phyloP scores from a whole-genome alignment of 2,888 invertebrate genomes.

The Oxystoma pomonae region DNA sequence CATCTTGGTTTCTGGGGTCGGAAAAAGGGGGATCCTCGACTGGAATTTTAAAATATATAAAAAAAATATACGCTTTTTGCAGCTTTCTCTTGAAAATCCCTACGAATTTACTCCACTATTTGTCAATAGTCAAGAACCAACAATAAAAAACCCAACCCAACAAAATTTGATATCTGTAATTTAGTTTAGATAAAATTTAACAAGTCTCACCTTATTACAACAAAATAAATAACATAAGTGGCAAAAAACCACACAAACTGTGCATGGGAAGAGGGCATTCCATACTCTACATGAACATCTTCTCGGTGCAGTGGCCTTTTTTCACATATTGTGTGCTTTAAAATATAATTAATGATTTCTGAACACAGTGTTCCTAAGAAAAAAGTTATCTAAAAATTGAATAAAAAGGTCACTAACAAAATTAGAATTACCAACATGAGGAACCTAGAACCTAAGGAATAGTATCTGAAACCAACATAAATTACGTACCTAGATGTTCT shows the following conservation, averaged over 20 bases:
- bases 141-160: slow-evolving; percentile 2
- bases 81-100: too few species aligned
- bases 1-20: too few species aligned
- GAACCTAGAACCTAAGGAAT: too few species aligned
- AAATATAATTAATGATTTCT: slow-evolving; percentile 71
- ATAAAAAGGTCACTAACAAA: too few species aligned
- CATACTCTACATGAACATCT: slow-evolving; percentile 70
- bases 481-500: too few species aligned
- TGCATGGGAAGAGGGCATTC: slow-evolving; percentile 90
- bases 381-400: slow-evolving; percentile 79
- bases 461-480: too few species aligned
- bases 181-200: not conserved
- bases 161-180: slow-evolving; percentile 1
- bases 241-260: slow-evolving; percentile 92
- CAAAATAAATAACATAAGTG: slow-evolving; percentile 77
- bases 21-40: too few species aligned
- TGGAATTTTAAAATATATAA: too few species aligned
- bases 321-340: slow-evolving; percentile 80
- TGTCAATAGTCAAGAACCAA: slow-evolving; percentile 5
- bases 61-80: too few species aligned
- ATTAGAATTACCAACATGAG: too few species aligned
- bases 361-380: slow-evolving; percentile 74
- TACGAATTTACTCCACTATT: too few species aligned
- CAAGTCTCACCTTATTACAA: slow-evolving; percentile 70
- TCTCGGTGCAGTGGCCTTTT: slow-evolving; percentile 69